Evolutionary conservation across 1,140 invertebrate genomes (phyloP), one percentile per base, ranked within the genome.

Genomic region (Drosophila bocqueti): DNA sequence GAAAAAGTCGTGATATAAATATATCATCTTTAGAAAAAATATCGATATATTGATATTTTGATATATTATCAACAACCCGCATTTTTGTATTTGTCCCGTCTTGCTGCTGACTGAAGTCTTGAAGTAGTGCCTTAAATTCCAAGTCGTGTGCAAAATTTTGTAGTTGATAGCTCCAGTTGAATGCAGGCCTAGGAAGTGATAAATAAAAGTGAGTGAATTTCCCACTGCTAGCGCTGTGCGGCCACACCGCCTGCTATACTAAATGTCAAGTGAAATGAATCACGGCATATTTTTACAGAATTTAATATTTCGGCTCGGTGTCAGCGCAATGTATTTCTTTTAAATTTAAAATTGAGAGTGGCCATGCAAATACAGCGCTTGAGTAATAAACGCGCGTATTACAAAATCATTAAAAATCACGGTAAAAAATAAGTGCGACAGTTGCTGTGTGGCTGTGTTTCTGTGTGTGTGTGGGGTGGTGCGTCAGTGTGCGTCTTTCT

Each of bases 361-460:
- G 40, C 45, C 38, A 59, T 60, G 54, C 67, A 73, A 60, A 49
- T 73, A 26, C 45, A 24, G 67, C 45, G 71, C 72, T 74, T 86
- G 57, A 84, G 67, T 55, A 79, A 79, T 77, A 73, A 81, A 90
- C 85, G 85, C 84, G 84, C 84, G 85, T 87, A 87, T 87, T 90
- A 89, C 81, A 84, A 89, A 89, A 89, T 90, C 85, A 89, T 89
- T 66, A 84, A 73, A 90, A 89, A 89, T 90, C 84, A 84, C 85
- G 73, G 81, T 83, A 84, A 90, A 90, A 78, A 87, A 87, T 78
- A 85, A 89, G 85, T 89, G 85, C 85, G 85, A 81, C 68, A 79
- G 82, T 63, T 81, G 73, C 73, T 40, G 52, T 77, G 59, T 80
- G 57, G 24, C 60, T 63, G 57, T 57, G 45, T 15, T 38, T 36